Base-by-base conservation (phyloP, 2,797 vertebrate species). In the Melanotaenia maccullochi region DNA sequence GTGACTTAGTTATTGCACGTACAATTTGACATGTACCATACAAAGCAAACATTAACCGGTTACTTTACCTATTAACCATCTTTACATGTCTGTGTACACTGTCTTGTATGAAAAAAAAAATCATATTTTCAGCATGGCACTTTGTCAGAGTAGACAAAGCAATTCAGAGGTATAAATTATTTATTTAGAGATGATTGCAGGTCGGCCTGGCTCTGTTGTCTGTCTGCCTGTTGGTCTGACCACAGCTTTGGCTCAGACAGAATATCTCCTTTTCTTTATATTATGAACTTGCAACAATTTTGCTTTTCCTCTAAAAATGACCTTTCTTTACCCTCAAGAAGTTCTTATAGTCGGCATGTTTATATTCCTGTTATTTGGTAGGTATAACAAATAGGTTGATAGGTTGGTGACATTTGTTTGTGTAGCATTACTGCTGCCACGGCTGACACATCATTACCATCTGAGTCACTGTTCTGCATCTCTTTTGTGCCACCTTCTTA, bases 381-480 rank as follows among this genome's bases (percentile, higher is more conserved):
- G 30, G 30, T 30, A 30, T 9, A 9, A 2, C 35, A 8, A 9
- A 8, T 35, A 8, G 35, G 35, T 8, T 35, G 7, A 8, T 57
- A 13, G 22, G 18, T 32, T 55, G 33, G 42, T 49, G 33, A 28
- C 9, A 30, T 56, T 11, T 66, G 59, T 14, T 25, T 60, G 49
- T 13, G n/a, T 55, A 57, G 55, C 49, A 47, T 72, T 47, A 25
- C 40, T 7, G 0, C 30, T 42, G 32, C 36, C 25, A 9, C 5
- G 13, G 52, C 65, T 73, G 42, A 76, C 55, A 64, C 30, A 20
- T 32, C 7, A 52, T 65, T 68, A 42, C 65, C 22, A 61, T 42
- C 25, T 3, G 69, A 73, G 38, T 47, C 25, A 1, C 58, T 47
- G 61, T 58, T 14, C 60, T n/a, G 1, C 40, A 4, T 33, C 57